phyloP scores from a whole-genome alignment of 2,888 invertebrate genomes.

The Celastrina argiolus region DNA sequence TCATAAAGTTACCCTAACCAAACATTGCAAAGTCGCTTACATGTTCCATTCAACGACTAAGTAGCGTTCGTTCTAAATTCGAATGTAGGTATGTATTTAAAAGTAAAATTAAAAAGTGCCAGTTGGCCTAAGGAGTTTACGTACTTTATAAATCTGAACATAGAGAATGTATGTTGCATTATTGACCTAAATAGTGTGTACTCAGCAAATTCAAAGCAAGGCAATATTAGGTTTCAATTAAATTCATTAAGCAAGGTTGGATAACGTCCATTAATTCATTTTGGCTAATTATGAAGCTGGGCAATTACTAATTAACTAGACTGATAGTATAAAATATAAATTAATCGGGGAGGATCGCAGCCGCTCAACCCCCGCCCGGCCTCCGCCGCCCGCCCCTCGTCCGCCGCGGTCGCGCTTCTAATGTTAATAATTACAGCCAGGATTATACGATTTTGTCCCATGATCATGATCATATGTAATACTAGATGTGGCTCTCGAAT shows the following conservation, averaged over 20 bases:
- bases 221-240: background rate
- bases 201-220: background rate
- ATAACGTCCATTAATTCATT: conserved; percentile 55
- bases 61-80: no score
- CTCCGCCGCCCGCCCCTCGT: no score
- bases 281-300: conserved; percentile 62
- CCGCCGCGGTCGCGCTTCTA: conserved; percentile 38
- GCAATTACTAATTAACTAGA: conserved; percentile 60
- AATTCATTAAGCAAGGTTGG: conserved; percentile 22
- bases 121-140: no score
- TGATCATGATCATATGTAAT: conserved; percentile 26
- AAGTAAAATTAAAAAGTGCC: no score
- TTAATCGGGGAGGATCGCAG: conserved; percentile 58
- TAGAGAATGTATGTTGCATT: no score
- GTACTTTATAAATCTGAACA: no score
- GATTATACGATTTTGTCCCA: conserved; percentile 34
- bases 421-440: conserved; percentile 35
- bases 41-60: no score
- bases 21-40: no score
- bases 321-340: conserved; percentile 48
- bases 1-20: no score
- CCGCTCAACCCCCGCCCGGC: background rate
- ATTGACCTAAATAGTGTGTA: no score
- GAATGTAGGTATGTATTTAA: no score
- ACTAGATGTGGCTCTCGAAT: no score